These are phyloP conservation scores for Drosophila mayri DNA, from an alignment of 1,140 invertebrate species.

Conservation along the genomic window DNA sequence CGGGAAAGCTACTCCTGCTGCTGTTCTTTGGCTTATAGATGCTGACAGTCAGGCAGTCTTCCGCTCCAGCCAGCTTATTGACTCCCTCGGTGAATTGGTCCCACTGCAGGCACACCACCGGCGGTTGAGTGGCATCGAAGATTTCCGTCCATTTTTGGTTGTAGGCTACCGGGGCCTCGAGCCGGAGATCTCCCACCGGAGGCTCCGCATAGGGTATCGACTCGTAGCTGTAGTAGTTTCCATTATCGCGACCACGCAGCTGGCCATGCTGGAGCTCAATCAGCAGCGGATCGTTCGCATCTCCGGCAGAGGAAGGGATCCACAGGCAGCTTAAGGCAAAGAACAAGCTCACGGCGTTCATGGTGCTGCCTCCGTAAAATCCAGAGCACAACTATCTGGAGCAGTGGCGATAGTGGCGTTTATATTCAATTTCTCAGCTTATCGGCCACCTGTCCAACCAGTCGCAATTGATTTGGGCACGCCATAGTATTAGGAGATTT, in stretches of 20 bases:
- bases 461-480: constrained; percentile 20
- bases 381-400: constrained; percentile 30
- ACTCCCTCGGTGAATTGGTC: constrained; percentile 46
- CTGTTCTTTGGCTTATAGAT: constrained; percentile 74
- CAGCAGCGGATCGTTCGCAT: constrained; percentile 33
- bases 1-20: constrained; percentile 70
- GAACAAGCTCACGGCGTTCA: constrained; percentile 16
- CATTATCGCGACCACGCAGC: constrained; percentile 85
- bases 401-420: constrained; percentile 3
- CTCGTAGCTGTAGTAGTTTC: constrained; percentile 85
- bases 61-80: constrained; percentile 60
- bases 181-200: constrained; percentile 84
- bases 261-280: constrained; percentile 74
- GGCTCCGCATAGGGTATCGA: constrained; percentile 85
- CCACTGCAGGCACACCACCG: constrained; percentile 61
- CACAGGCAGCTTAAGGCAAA: constrained; percentile 23
- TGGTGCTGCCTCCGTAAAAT: constrained; percentile 21
- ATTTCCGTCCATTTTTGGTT: constrained; percentile 34
- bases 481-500: constrained; percentile 19
- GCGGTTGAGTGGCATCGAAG: constrained; percentile 55
- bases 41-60: constrained; percentile 84
- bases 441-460: constrained; percentile 39
- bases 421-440: constrained; percentile 29
- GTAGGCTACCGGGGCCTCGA: constrained; percentile 61
- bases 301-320: constrained; percentile 5